A percentile compares a stretch with the other conserved stretches of the same genome.
Conservation (phyloP, 1,140 invertebrate genomes). For the Drosophila nigromelanica region DNA sequence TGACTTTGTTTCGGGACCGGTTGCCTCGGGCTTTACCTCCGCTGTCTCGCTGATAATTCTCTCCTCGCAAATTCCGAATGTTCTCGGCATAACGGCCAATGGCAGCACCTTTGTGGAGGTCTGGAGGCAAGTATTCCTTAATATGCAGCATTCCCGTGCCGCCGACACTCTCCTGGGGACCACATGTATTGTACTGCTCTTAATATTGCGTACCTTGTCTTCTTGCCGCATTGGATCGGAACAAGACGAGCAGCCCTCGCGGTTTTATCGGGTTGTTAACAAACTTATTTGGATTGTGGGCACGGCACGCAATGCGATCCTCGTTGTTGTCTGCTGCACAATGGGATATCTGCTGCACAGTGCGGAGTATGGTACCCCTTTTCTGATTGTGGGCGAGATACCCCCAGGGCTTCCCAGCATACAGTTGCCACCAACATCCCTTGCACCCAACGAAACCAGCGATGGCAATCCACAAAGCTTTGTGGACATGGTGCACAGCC, state of each 20-base stretch:
- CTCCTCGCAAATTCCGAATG: slow-evolving; percentile 93
- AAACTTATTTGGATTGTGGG: slow-evolving; percentile 88
- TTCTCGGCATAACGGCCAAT: slow-evolving; percentile 91
- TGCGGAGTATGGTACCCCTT: slow-evolving; percentile 77
- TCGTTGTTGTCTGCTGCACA: slow-evolving; percentile 88
- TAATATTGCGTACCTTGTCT: slow-evolving; percentile 69
- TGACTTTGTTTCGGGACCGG: slow-evolving; percentile 96
- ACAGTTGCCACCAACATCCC: slow-evolving; percentile 87
- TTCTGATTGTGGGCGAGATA: slow-evolving; percentile 85
- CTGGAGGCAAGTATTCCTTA: slow-evolving; percentile 87
- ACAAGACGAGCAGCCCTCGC: slow-evolving; percentile 84
- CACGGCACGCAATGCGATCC: slow-evolving; percentile 90
- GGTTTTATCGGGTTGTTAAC: slow-evolving; percentile 84
- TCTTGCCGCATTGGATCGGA: slow-evolving; percentile 86
- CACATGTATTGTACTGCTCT: slow-evolving; percentile 89
- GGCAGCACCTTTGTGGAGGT: slow-evolving; percentile 90
- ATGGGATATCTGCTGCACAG: slow-evolving; percentile 86
- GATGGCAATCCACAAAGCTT: slow-evolving; percentile 83
- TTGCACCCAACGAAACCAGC: slow-evolving; percentile 84
- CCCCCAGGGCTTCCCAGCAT: slow-evolving; percentile 89
- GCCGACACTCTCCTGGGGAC: slow-evolving; percentile 90
- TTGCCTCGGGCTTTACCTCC: slow-evolving; percentile 96
- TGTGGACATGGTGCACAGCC: slow-evolving; percentile 88
- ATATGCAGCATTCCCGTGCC: slow-evolving; percentile 86
- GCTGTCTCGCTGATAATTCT: slow-evolving; percentile 96